Conservation (phyloP, 2,888 invertebrate species). For the Drosophila vallismaia region DNA sequence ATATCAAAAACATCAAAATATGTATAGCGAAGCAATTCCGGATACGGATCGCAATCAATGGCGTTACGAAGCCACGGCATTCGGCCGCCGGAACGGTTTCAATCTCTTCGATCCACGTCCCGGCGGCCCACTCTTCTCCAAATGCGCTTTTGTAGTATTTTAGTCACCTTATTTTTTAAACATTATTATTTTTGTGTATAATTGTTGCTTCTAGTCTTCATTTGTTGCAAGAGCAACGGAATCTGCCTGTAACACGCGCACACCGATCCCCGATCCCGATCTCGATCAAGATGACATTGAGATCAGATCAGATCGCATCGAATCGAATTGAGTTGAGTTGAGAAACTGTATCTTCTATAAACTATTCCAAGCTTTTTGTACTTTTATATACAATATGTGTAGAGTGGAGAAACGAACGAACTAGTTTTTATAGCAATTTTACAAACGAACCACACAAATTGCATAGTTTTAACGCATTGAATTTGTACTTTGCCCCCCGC, state of each 20-base stretch:
- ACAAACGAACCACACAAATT: constrained; percentile 64
- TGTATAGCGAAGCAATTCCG: constrained; percentile 32
- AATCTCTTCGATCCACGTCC: constrained; percentile 37
- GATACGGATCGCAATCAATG: constrained; percentile 65
- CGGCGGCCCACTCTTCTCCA: constrained; percentile 66
- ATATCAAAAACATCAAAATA: constrained; percentile 16
- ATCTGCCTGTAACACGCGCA: constrained; percentile 58
- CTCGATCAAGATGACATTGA: constrained; percentile 44
- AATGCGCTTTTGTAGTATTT: constrained; percentile 78
- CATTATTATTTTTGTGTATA: constrained; percentile 79
- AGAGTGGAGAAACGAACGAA: constrained; percentile 75
- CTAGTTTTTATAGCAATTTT: constrained; percentile 81
- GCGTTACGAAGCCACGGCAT: constrained; percentile 67
- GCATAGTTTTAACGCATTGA: constrained; percentile 74
- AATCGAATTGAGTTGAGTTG: constrained; percentile 56
- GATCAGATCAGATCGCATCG: constrained; percentile 42
- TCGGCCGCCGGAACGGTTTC: constrained; percentile 54
- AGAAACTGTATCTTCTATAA: constrained; percentile 67
- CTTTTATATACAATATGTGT: constrained; percentile 78
- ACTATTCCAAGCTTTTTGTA: constrained; percentile 75
- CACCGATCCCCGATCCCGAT: constrained; percentile 40
- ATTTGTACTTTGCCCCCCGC: constrained; percentile 56
- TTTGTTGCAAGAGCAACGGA: constrained; percentile 82
- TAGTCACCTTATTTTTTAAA: constrained; percentile 77
- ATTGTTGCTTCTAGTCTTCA: constrained; percentile 84